Evolutionary conservation across 2,113 vertebrate genomes (phyloP), one percentile per base, ranked within the genome.

Genomic region (Gallinago undulata): DNA sequence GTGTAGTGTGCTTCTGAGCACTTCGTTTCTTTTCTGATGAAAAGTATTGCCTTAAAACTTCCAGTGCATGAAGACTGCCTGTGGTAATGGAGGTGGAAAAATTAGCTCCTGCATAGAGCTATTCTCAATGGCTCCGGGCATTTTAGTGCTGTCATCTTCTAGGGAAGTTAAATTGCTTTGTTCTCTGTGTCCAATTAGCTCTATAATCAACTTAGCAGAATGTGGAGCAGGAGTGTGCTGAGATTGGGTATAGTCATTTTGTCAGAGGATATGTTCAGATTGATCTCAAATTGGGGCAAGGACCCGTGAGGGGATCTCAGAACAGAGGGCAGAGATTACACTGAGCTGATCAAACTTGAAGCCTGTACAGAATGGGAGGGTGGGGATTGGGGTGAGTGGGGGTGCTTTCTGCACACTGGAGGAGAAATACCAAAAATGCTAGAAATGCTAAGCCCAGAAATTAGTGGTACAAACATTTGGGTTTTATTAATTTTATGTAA

Each of bases 171-270:
- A 96, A 94, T 94, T 94, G 78, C 82, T 90, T 92, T 90, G 70
- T 94, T 96, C 78, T 62, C 43, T 67, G 43, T 94, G 68, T 92
- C 78, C 84, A 95, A 88, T 95, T 94, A 95, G 45, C 62, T 77
- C 41, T 87, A 68, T 92, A 97, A 96, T 95, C 92, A 97, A 96
- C 84, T 94, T 87, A 93, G 80, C 60, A 89, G 86, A 89, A 94
- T 89, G 74, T 77, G 85, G 67, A 94, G 56, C 50, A n/a, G 80
- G 72, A 93, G 60, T 68, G 37, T 86, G 83, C 62, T 77, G 88
- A 86, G 76, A 50, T 68, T 1, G 6, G 41, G 21, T 76, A n/a
- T 41, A 83, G 55, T 51, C 21, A 53, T 78, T 97, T 93, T 94
- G 84, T 92, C 53, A 62, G 86, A 86, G 59, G 48, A 22, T 83